These are phyloP conservation scores for Tapirus indicus DNA, from an alignment of 2,797 vertebrate species.

Conservation along the genomic window DNA sequence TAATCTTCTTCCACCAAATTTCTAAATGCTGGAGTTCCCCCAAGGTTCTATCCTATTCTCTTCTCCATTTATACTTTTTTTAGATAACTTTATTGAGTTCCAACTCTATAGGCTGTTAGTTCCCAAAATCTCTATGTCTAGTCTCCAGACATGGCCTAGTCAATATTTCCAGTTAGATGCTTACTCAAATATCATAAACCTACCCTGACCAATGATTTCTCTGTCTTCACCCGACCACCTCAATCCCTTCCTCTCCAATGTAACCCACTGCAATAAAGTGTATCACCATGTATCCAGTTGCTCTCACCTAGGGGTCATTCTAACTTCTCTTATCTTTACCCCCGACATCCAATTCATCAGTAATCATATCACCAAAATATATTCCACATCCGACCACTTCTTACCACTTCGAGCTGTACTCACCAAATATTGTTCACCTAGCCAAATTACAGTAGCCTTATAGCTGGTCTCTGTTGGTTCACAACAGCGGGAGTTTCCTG, in stretches of 20 bases:
- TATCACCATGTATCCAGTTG: neutral
- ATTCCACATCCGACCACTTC: neutral
- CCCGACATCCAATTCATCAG: neutral
- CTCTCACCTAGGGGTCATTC: neutral
- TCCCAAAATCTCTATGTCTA: neutral
- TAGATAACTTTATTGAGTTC: neutral
- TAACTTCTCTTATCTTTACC: neutral
- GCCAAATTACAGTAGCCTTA: neutral
- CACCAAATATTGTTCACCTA: neutral
- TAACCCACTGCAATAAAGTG: neutral
- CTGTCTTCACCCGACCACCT: neutral
- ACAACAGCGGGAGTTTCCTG: neutral
- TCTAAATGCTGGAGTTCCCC: neutral
- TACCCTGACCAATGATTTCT: neutral
- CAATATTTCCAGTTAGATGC: neutral
- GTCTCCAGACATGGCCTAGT: neutral
- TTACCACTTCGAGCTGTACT: neutral
- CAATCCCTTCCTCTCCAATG: neutral
- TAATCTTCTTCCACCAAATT: neutral
- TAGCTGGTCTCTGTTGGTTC: neutral
- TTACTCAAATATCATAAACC: neutral
- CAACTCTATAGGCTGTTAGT: neutral
- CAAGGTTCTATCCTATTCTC: neutral
- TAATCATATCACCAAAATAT: neutral
- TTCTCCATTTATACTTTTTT: neutral